Evolutionary conservation across 2,888 invertebrate genomes (phyloP).

Genomic region (Antheraea yamamai): DNA sequence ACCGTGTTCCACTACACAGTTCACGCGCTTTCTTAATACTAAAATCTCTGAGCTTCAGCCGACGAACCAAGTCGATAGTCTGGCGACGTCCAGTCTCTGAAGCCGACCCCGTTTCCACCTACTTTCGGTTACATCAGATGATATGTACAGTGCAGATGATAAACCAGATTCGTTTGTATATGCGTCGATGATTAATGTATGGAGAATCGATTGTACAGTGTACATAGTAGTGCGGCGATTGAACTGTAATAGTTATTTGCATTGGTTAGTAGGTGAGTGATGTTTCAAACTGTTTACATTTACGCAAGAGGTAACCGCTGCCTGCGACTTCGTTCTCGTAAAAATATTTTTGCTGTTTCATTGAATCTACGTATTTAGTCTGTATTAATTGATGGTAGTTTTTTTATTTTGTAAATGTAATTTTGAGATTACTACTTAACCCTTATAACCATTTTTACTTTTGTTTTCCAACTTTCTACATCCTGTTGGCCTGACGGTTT

Average conservation of each 20-base stretch:
- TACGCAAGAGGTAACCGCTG: background rate
- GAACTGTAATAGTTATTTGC: constrained; percentile 5
- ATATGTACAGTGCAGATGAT: constrained; percentile 25
- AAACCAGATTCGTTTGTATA: constrained; percentile 26
- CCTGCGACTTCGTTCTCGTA: no score
- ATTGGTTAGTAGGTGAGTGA: background rate
- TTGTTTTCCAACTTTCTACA: no score
- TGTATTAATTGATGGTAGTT: no score
- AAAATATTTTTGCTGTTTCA: no score
- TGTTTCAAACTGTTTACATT: background rate
- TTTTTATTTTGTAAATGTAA: no score
- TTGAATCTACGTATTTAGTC: no score
- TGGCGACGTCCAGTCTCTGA: constrained; percentile 50
- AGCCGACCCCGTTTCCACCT: constrained; percentile 45
- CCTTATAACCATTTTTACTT: no score
- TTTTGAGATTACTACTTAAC: no score
- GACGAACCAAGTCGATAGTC: constrained; percentile 19
- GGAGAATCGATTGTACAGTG: background rate
- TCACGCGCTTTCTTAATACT: constrained; percentile 39
- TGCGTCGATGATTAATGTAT: constrained; percentile 1
- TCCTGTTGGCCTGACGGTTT: no score
- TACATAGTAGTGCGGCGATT: background rate
- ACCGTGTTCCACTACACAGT: constrained; percentile 34
- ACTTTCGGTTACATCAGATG: constrained; percentile 29
- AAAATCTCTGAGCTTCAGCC: constrained; percentile 45